Evolutionary conservation across 2,888 invertebrate species (phyloP).

Genomic region (Trichopoda pennipes): DNA sequence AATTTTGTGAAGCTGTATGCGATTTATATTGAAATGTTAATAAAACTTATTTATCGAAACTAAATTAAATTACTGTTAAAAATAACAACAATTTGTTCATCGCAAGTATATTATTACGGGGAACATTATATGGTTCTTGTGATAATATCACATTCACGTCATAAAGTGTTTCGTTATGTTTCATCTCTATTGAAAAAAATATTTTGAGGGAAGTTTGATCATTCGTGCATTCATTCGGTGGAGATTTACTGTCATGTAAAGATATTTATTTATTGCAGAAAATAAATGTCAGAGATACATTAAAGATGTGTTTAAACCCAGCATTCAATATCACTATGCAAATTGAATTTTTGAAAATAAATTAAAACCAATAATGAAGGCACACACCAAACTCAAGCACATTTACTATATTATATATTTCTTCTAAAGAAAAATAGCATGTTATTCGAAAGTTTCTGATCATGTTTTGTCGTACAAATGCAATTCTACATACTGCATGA

Average conservation of each 20-base stretch:
- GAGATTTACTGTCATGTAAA: conserved; percentile 30
- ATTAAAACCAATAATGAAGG: background rate
- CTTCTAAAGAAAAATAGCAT: background rate
- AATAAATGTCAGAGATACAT: background rate
- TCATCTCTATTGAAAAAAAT: too few species aligned
- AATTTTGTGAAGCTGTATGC: too few species aligned
- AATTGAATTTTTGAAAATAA: conserved; percentile 33
- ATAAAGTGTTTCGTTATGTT: conserved; percentile 24
- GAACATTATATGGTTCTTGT: too few species aligned
- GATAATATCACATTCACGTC: background rate
- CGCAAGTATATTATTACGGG: too few species aligned
- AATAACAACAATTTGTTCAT: too few species aligned
- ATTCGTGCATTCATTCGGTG: too few species aligned
- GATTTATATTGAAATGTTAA: too few species aligned
- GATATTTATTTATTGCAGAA: conserved; percentile 16
- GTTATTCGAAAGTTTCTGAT: conserved; percentile 30
- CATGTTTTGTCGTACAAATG: conserved; percentile 28
- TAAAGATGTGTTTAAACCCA: conserved; percentile 7
- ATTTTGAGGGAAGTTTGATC: background rate
- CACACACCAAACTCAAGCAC: background rate
- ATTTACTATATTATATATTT: background rate
- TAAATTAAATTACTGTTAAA: too few species aligned
- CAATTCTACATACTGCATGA: conserved; percentile 48
- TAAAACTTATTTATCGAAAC: too few species aligned
- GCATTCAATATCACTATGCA: conserved; percentile 25